phyloP scores from a whole-genome alignment of 2,888 invertebrate genomes.

The Endomychus coccineus region DNA sequence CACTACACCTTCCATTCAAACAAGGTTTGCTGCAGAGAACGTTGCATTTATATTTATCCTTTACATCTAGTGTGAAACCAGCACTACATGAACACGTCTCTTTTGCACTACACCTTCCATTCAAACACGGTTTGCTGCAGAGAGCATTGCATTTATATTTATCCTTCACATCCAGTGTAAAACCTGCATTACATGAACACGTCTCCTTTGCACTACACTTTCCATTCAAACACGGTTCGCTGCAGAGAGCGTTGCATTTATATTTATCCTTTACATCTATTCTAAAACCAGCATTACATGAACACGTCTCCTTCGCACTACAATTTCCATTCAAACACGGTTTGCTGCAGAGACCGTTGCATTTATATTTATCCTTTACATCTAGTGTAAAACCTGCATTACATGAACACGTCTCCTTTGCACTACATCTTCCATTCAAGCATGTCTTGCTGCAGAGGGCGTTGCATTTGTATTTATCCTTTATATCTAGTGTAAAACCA shows the following conservation, averaged over 20 bases:
- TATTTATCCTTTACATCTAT: constrained; percentile 13
- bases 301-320: constrained; percentile 16
- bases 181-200: constrained; percentile 18
- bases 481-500: constrained; percentile 41
- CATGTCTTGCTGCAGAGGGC: constrained; percentile 29
- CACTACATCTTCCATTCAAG: constrained; percentile 19
- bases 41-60: constrained; percentile 29
- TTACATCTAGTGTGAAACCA: constrained; percentile 17
- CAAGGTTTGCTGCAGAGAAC: constrained; percentile 28
- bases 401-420: constrained; percentile 27
- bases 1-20: constrained; percentile 31
- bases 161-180: constrained; percentile 10
- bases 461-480: constrained; percentile 8
- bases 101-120: constrained; percentile 46
- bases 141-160: constrained; percentile 23
- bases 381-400: constrained; percentile 21
- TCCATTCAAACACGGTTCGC: constrained; percentile 25
- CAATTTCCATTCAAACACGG: constrained; percentile 26
- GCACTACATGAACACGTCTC: constrained; percentile 22
- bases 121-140: constrained; percentile 28
- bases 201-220: constrained; percentile 22
- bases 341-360: constrained; percentile 28
- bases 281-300: constrained; percentile 22
- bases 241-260: constrained; percentile 33
- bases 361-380: constrained; percentile 19